Evolutionary conservation across 2,888 invertebrate species (phyloP), one percentile per base, ranked within the genome.

Genomic region (Stegophylla sp.): DNA sequence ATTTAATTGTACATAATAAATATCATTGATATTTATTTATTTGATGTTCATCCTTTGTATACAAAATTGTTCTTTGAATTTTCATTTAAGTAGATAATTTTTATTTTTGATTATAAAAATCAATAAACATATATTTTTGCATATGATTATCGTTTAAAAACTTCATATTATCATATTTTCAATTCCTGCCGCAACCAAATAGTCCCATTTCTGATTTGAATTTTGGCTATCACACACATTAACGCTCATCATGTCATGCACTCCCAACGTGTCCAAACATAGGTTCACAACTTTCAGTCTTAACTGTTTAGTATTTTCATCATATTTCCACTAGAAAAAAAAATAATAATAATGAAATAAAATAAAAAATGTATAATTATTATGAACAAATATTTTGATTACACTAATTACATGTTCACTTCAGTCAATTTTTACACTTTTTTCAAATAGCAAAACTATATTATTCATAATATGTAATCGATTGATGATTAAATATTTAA

Each of bases 121-220:
- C 53, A 66, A 53, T 26, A 26, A 56, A 56, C 17, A 64, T 26
- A 48, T 28, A 13, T 1, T 51, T 28, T 48, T 26, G 73, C 5
- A 34, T 51, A 48, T 28, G 28, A 63, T 63, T 51, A 48, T 13
- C 17, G 2, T 20, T 59, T 45, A 59, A 43, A 9, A 26, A 41
- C 34, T 20, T 71, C 51, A 79, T 61, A 69, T n/a, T n/a, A n/a
- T 61, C 13, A 34, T 77, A 20, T 71, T 79, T 20, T 79, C 71
- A 17, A 79, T 51, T 48, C 51, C 79, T 4, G 61, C 48, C 23
- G 79, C 79, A 26, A 79, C n/a, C 41, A 79, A 71, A 41, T 79
- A 79, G 12, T 79, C 71, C 79, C 79, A 79, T 79, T 79, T 79
- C 15, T 79, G 79, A 51, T 79, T 79, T 48, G 61, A 48, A 71